Evolutionary conservation across 2,797 vertebrate species (phyloP), one percentile per base, ranked within the genome.

Genomic region (Chaetodon trifasciatus): DNA sequence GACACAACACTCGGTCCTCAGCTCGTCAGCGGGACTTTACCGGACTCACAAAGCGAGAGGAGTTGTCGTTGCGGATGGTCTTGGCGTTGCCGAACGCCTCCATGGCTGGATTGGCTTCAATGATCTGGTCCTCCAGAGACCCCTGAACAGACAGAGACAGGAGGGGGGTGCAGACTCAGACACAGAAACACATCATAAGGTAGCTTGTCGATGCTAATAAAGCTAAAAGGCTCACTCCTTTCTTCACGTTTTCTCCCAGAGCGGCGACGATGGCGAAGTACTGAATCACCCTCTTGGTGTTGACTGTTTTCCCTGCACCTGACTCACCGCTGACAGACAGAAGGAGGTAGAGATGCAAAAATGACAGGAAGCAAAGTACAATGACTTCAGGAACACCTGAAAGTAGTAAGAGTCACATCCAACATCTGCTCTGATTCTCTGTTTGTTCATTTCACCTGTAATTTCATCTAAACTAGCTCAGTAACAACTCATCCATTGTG

Each of bases 221-320:
- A 39, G 9, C 42, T 35, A 1, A 24, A 42, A 6, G 47, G 75
- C 88, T 97, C 95, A 98, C 98, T 93, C 96, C 93, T 96, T 97
- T 98, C 88, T 97, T 99, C 92, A 96, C 94, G 69, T 94, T 94
- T 86, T 99, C 97, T 83, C 97, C 97, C 91, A 98, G 90, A 93
- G 98, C 97, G 83, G 97, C 97, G 78, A 97, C 88, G 94, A 96
- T 97, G 94, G 98, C 98, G 87, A 98, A 98, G 95, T 99, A 99
- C 94, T 99, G 97, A 91, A 99, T 98, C 93, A 99, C 97, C 86
- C 97, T 91, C 96, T 99, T 99, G 87, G 97, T 99, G 97, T 99
- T 99, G 94, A 99, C 98, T 50, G 98, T 99, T 95, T 99, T 99
- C 91, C 97, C 98, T 84, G 98, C 97, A 87, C 98, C 97, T 35